These are phyloP conservation scores for Podilymbus podiceps DNA, from an alignment of 2,113 vertebrate species.

Conservation along the genomic window DNA sequence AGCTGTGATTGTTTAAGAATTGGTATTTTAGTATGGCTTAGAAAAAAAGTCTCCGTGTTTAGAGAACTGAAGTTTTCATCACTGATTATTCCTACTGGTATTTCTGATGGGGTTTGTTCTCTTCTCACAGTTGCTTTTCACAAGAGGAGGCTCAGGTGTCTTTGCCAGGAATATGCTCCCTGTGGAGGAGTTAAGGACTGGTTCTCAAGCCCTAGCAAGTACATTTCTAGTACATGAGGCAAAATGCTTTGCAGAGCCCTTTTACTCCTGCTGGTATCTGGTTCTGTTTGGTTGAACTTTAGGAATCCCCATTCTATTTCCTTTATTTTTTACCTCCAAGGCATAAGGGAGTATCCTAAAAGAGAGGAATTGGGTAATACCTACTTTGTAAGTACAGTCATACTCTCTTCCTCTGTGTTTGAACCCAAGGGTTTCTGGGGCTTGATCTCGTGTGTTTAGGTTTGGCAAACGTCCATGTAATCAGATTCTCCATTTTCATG, in stretches of 20 bases:
- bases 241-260: neutral
- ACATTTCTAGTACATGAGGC: neutral
- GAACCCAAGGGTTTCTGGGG: neutral
- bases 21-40: neutral
- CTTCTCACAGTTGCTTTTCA: neutral
- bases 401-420: neutral
- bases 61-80: neutral
- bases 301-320: neutral
- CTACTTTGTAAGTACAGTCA: neutral
- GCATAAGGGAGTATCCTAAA: neutral
- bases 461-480: neutral
- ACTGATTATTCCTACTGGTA: neutral
- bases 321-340: neutral
- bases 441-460: neutral
- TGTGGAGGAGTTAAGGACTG: neutral
- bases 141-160: neutral
- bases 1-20: neutral
- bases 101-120: neutral
- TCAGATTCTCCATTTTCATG: neutral
- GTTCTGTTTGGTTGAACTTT: neutral
- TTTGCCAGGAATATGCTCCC: neutral
- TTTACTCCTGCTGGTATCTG: neutral
- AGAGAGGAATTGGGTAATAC: neutral
- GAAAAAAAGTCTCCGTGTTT: neutral
- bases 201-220: neutral